Evolutionary conservation across 2,797 vertebrate species (phyloP).

Genomic region (Bucorvus abyssinicus): DNA sequence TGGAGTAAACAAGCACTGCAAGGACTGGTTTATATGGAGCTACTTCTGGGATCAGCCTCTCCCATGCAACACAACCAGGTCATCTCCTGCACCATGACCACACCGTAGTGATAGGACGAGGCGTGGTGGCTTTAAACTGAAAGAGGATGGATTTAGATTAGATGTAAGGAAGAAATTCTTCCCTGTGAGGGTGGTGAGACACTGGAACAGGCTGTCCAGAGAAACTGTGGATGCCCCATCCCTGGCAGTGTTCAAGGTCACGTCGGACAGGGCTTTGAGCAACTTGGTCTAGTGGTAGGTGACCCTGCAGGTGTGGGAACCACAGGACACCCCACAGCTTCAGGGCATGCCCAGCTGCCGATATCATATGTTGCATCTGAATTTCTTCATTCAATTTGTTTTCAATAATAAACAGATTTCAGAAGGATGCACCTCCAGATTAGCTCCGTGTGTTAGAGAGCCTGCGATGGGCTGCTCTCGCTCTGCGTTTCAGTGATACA

Average conservation of each 20-base stretch:
- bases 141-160: background rate
- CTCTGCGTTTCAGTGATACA: accelerated
- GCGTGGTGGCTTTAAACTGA: background rate
- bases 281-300: background rate
- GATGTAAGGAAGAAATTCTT: background rate
- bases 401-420: background rate
- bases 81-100: background rate
- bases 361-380: background rate
- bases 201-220: background rate
- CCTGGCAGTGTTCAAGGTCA: background rate
- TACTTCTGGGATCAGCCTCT: background rate
- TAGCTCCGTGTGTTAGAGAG: background rate
- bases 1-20: background rate
- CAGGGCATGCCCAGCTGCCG: background rate
- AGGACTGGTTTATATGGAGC: background rate
- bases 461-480: accelerated
- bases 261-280: background rate
- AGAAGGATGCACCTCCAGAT: background rate
- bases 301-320: background rate
- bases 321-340: background rate
- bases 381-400: background rate
- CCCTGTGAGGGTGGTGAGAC: background rate
- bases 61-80: accelerated
- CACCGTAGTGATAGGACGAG: background rate
- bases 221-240: background rate